Evolutionary conservation across 1,140 invertebrate species (phyloP).

Genomic region (Daktulosphaira vitifoliae): DNA sequence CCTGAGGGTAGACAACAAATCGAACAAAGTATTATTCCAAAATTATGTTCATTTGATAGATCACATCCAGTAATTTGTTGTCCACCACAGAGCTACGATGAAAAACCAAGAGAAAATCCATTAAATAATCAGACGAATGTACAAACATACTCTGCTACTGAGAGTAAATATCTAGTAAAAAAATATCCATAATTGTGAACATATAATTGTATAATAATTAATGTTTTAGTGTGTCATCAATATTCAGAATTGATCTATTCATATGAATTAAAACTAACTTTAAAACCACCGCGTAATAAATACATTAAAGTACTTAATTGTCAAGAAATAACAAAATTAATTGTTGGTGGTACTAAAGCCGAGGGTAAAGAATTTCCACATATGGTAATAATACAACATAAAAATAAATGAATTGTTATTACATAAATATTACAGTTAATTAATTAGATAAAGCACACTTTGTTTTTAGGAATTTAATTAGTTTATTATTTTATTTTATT

Average conservation of each 20-base stretch:
- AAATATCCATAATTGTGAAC: too few relatives aligned
- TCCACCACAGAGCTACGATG: background rate
- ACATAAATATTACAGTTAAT: too few relatives aligned
- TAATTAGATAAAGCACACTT: too few relatives aligned
- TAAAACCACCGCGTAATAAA: background rate
- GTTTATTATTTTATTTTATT: too few relatives aligned
- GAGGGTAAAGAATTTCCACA: constrained; percentile 49
- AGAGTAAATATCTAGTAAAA: constrained; percentile 1
- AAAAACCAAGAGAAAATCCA: background rate
- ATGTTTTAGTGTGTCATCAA: background rate
- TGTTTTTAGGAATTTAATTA: too few relatives aligned
- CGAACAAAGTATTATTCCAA: background rate
- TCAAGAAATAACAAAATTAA: background rate
- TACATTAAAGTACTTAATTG: background rate
- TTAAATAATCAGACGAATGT: background rate
- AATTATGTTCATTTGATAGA: background rate
- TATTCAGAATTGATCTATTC: constrained; percentile 7
- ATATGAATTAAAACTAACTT: background rate
- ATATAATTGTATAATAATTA: too few relatives aligned
- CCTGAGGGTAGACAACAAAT: background rate
- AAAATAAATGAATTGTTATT: too few relatives aligned
- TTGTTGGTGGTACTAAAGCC: constrained; percentile 45
- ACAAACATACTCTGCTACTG: constrained; percentile 1
- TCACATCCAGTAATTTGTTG: constrained; percentile 5
- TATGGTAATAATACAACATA: too few relatives aligned